Evolutionary conservation across 2,797 vertebrate genomes (phyloP), one percentile per base, ranked within the genome.

Genomic region (Benthosema pterotum): DNA sequence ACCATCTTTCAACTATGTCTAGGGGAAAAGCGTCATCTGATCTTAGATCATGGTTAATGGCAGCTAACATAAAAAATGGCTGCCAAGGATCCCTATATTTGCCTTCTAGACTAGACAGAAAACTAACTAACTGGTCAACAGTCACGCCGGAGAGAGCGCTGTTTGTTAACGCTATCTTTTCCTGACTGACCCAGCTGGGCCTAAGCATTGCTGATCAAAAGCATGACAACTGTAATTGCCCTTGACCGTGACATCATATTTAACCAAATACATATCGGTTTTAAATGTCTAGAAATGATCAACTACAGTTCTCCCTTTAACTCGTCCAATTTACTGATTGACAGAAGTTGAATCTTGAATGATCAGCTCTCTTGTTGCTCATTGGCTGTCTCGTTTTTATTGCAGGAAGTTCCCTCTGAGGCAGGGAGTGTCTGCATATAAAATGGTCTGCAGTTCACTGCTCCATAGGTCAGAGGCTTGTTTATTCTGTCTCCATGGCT

Each of bases 391-490:
- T 99, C 94, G 93, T 99, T 99, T 99, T 98, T 97, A 97, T 99
- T 99, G 95, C 96, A 99, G 97, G 97, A 97, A 91, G 95, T 98
- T 99, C 95, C 97, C 97, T 99, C 97, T 99, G 96, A 99, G 97
- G 96, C 97, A 98, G 97, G 96, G 97, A 96, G 96, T 97, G 97
- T 98, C 96, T 99, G 96, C 97, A 99, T 98, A 97, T 97, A 98
- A 99, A 98, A 99, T 99, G 97, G 97, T 97, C 97, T 98, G 97
- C 97, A 99, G 96, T 98, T 99, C 96, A 97, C 96, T 99, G 96
- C 96, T 99, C 97, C 96, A 97, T 98, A 99, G 97, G 96, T 99
- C 98, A 99, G 97, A 99, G 97, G 96, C 96, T 98, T 99, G 98
- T 97, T 94, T 94, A 93, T 93, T 99, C 97, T 97, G 96, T 98